These are phyloP conservation scores for Megaleporinus macrocephalus DNA, from an alignment of 2,113 vertebrate species.

Conservation along the genomic window DNA sequence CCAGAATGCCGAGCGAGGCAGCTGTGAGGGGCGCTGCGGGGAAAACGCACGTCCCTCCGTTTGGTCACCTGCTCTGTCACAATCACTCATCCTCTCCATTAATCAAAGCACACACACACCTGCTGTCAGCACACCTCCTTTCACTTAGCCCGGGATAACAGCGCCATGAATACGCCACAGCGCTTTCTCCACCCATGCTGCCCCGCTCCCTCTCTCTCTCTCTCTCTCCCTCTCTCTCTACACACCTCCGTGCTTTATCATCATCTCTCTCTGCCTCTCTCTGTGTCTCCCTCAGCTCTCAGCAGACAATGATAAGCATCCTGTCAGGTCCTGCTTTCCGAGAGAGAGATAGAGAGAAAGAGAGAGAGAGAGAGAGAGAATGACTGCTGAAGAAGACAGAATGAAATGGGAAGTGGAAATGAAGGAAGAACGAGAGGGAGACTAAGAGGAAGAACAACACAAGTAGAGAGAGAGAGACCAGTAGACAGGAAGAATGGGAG, in stretches of 20 bases:
- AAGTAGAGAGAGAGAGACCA: background rate
- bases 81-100: constrained; percentile 75
- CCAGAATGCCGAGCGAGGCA: constrained; percentile 62
- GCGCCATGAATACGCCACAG: constrained; percentile 49
- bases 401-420: constrained; percentile 21
- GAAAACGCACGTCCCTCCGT: constrained; percentile 56
- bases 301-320: constrained; percentile 63
- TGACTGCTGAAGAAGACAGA: background rate
- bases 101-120: constrained; percentile 69
- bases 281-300: constrained; percentile 60
- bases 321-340: constrained; percentile 58
- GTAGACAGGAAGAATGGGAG: background rate
- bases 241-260: constrained; percentile 39
- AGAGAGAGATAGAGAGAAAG: constrained; percentile 40
- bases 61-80: constrained; percentile 74
- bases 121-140: constrained; percentile 62
- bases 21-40: constrained; percentile 68
- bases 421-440: constrained; percentile 33
- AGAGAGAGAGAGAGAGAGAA: background rate
- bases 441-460: constrained; percentile 33
- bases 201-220: constrained; percentile 16
- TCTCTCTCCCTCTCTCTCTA: constrained; percentile 13
- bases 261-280: constrained; percentile 24
- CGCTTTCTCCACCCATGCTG: constrained; percentile 32
- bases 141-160: constrained; percentile 54